Conservation (phyloP, 2,113 vertebrate genomes). For the Antennarius striatus region DNA sequence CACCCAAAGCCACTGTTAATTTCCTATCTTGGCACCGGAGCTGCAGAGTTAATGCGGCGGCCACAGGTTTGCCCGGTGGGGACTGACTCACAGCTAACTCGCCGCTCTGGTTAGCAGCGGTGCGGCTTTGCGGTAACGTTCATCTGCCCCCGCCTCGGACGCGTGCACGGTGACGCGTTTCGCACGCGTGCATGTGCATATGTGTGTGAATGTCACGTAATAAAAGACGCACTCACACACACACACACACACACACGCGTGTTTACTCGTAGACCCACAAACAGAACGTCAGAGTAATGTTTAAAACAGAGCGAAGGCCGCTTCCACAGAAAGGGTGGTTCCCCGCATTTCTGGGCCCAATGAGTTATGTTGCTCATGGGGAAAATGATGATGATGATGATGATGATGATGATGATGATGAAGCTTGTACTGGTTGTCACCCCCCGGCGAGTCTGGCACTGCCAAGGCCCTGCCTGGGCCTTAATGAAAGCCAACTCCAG, state of each 20-base stretch:
- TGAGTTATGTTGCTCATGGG: slow-evolving; percentile 58
- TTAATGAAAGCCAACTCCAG: slow-evolving; percentile 60
- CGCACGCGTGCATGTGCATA: slow-evolving; percentile 12
- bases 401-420: slow-evolving; percentile 64
- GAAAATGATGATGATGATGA: slow-evolving; percentile 66
- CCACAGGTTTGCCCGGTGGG: slow-evolving; percentile 66
- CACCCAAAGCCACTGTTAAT: slow-evolving; percentile 70
- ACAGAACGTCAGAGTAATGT: slow-evolving; percentile 67
- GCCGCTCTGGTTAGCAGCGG: slow-evolving; percentile 66
- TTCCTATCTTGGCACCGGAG: slow-evolving; percentile 61
- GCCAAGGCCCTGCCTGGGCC: slow-evolving; percentile 35
- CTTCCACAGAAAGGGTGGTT: slow-evolving; percentile 76
- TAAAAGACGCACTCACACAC: no score
- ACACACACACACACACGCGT: slow-evolving; percentile 2
- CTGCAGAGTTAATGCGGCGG: slow-evolving; percentile 51
- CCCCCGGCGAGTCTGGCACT: slow-evolving; percentile 63
- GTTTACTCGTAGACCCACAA: slow-evolving; percentile 48
- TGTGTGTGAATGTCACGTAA: background rate
- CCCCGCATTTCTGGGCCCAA: slow-evolving; percentile 55
- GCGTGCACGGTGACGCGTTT: slow-evolving; percentile 19
- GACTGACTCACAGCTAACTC: slow-evolving; percentile 76
- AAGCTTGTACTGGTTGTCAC: slow-evolving; percentile 64
- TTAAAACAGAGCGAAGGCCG: slow-evolving; percentile 71
- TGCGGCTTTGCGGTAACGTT: slow-evolving; percentile 65
- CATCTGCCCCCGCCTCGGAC: slow-evolving; percentile 64